Evolutionary conservation across 1,140 invertebrate species (phyloP).

Genomic region (Ostrea denselamellosa): DNA sequence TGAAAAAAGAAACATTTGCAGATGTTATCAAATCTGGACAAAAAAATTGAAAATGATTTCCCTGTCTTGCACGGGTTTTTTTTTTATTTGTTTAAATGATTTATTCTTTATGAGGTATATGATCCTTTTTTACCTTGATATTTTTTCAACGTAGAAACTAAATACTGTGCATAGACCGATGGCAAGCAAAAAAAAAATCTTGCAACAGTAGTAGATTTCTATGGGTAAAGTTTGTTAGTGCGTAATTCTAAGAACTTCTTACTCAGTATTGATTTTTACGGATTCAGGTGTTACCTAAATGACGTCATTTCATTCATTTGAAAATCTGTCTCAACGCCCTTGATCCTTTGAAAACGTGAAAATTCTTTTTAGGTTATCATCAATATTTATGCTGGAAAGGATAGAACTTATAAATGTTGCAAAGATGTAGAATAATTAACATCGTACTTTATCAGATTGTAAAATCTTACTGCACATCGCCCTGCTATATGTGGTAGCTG

Average conservation of each 20-base stretch:
- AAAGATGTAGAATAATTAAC: not conserved
- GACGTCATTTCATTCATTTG: slow-evolving; percentile 34
- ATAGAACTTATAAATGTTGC: not conserved
- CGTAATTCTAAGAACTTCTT: not conserved
- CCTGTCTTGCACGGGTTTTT: not conserved
- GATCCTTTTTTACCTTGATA: not conserved
- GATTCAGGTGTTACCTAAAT: slow-evolving; percentile 7
- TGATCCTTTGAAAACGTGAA: not conserved
- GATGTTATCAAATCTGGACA: slow-evolving; percentile 32
- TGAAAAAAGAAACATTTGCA: slow-evolving; percentile 16
- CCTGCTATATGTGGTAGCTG: not conserved
- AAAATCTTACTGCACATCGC: not conserved
- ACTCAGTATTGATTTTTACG: not conserved
- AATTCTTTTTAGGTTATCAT: not conserved
- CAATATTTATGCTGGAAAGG: not conserved
- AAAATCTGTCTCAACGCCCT: slow-evolving; percentile 17
- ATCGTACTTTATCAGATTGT: not conserved
- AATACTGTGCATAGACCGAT: not conserved
- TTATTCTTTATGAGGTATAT: slow-evolving; percentile 3
- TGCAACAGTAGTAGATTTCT: no score
- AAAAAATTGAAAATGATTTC: slow-evolving; percentile 17
- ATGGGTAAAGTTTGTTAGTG: no score
- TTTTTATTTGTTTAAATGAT: slow-evolving; percentile 18
- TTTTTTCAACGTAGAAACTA: not conserved
- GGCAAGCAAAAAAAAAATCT: not conserved